Evolutionary conservation across 2,113 vertebrate genomes (phyloP).

Genomic region (Lagopus leucura): DNA sequence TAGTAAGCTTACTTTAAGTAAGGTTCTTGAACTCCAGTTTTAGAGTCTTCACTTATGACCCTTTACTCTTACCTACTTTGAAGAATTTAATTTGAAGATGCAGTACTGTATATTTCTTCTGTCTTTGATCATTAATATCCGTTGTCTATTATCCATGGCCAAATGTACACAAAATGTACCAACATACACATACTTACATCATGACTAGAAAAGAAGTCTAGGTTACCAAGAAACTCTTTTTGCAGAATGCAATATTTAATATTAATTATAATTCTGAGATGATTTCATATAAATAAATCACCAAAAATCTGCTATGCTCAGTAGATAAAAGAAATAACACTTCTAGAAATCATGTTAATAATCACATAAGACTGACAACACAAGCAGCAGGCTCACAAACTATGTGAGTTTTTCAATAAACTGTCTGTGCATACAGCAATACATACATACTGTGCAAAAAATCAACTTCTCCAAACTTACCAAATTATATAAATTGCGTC

Average conservation of each 20-base stretch:
- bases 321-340: background rate
- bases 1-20: background rate
- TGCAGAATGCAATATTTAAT: background rate
- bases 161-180: background rate
- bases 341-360: background rate
- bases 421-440: background rate
- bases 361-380: background rate
- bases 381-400: background rate
- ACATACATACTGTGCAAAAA: background rate
- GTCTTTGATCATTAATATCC: background rate
- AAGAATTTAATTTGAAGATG: background rate
- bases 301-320: background rate
- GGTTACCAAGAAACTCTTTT: background rate
- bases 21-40: background rate
- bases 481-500: constrained; percentile 94
- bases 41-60: background rate
- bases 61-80: background rate
- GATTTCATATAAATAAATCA: background rate
- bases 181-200: background rate
- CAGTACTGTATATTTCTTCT: background rate
- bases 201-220: background rate
- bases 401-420: background rate
- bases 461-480: constrained; percentile 74
- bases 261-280: background rate
- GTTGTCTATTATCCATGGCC: no score